These are phyloP conservation scores for Macheiramphus alcinus DNA, from an alignment of 2,113 vertebrate species.

Conservation along the genomic window DNA sequence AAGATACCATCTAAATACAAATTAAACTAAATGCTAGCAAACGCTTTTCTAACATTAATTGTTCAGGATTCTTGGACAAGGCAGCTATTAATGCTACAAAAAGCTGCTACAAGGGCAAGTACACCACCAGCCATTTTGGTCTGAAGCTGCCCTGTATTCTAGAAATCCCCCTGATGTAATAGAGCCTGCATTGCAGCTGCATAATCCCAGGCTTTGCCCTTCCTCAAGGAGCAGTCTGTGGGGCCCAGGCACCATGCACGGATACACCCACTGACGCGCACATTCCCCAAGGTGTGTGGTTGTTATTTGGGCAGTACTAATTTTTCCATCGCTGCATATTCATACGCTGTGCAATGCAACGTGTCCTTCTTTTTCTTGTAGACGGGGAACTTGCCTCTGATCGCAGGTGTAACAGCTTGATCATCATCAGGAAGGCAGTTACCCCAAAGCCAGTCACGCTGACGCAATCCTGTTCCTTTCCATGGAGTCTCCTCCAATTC, in stretches of 20 bases:
- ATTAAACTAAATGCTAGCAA: constrained; percentile 32
- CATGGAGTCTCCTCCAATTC: not conserved
- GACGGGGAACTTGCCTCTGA: not conserved
- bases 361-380: not conserved
- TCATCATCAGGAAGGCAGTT: not conserved
- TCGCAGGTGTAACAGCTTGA: not conserved
- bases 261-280: fast-evolving
- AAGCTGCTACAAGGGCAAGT: not conserved
- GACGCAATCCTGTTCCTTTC: not conserved
- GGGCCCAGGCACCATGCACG: fast-evolving
- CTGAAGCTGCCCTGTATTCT: not conserved
- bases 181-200: not conserved
- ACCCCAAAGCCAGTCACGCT: not conserved
- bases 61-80: constrained; percentile 6
- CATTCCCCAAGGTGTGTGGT: fast-evolving
- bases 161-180: not conserved
- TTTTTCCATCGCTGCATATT: not conserved
- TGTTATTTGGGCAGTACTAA: not conserved
- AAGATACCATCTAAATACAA: constrained; percentile 16
- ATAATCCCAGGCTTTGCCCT: not conserved
- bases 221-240: not conserved
- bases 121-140: not conserved
- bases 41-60: constrained; percentile 10
- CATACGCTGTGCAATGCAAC: not conserved
- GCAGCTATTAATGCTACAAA: constrained; percentile 7